Evolutionary conservation across 2,888 invertebrate species (phyloP), one percentile per base, ranked within the genome.

Genomic region (Zygogramma bicolorata): DNA sequence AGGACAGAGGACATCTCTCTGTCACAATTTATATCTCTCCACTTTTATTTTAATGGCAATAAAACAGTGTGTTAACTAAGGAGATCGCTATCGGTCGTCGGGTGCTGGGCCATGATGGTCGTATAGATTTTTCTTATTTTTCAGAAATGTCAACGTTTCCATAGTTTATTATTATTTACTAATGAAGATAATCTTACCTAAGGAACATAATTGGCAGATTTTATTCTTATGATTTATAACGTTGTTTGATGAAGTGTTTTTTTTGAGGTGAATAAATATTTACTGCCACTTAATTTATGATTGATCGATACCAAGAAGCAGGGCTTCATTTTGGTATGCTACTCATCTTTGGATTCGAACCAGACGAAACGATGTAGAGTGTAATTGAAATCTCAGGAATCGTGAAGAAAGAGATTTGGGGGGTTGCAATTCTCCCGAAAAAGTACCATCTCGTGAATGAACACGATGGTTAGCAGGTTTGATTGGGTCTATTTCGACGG

Each of bases 11-110:
- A 78, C 80, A 80, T 77, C 81, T 77, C 81, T 77, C 75, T 75
- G 78, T 63, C 75, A 77, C 78, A 80, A 81, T 82, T 81, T 81
- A 82, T 81, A 73, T 78, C 77, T 74, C 76, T 77, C 78, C 75
- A 68, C 78, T 78, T 80, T 79, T 80, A 79, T 81, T 81, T 82
- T 79, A 82, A 79, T 77, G 78, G 80, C 80, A 77, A 82, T 82
- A 82, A 81, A 82, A 82, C 80, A 79, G 80, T 79, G 78, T 81
- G 81, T 79, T 82, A 82, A 82, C 80, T 73, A 78, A 72, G 71
- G 72, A 79, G 79, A 81, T 81, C 73, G 68, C 74, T 76, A 81
- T 81, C 81, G 75, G 59, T 75, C 73, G 60, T 70, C 77, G 73
- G 75, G 70, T 68, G 72, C 59, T 65, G 68, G 49, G 58, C 72